Evolutionary conservation across 2,888 invertebrate genomes (phyloP).

Genomic region (Campoplex capitator): DNA sequence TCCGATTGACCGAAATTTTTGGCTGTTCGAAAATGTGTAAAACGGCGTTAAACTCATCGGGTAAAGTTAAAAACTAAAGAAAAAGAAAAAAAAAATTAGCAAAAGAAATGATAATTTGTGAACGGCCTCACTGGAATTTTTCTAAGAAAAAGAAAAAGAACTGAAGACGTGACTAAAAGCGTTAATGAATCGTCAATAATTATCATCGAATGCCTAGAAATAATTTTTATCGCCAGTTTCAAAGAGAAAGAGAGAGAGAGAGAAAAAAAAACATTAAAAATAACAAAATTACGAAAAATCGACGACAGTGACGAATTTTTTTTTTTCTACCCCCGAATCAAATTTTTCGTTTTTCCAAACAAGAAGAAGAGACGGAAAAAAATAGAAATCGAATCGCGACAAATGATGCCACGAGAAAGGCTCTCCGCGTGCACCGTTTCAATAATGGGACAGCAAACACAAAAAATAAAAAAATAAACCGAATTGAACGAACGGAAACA

Average conservation of each 20-base stretch:
- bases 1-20: background rate
- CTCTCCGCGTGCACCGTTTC: constrained; percentile 44
- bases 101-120: background rate
- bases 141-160: constrained; percentile 23
- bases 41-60: background rate
- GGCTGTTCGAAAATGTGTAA: background rate
- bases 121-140: constrained; percentile 7
- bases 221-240: constrained; percentile 48
- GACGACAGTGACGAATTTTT: background rate
- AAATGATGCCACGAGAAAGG: constrained; percentile 38
- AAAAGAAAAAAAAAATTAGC: background rate
- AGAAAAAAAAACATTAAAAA: background rate
- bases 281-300: background rate
- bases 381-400: constrained; percentile 3
- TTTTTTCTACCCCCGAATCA: background rate
- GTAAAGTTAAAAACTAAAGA: background rate
- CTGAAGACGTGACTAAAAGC: constrained; percentile 45
- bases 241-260: background rate
- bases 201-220: constrained; percentile 46
- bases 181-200: constrained; percentile 37
- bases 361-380: background rate
- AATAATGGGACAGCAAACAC: background rate
- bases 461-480: constrained; percentile 46
- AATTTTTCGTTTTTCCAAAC: constrained; percentile 28
- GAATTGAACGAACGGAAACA: constrained; percentile 63